phyloP scores from a whole-genome alignment of 2,888 invertebrate species.

The Strigamia crassipes region DNA sequence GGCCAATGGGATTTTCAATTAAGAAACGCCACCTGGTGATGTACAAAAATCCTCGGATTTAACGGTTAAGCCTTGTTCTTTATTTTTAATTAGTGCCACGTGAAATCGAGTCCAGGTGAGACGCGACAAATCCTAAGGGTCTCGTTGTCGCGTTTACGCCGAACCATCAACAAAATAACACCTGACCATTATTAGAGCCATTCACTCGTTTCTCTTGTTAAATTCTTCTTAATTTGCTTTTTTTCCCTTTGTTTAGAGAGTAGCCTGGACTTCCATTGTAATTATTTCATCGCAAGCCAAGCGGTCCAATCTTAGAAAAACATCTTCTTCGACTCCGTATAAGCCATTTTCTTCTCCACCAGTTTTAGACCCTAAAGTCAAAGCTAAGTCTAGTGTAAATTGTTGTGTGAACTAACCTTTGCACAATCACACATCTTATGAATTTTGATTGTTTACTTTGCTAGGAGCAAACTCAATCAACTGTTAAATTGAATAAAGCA shows the following conservation, averaged over 20 bases:
- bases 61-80: neutral
- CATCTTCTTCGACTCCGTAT: neutral
- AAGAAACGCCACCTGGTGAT: neutral
- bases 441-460: neutral
- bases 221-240: neutral
- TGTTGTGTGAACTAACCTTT: too few relatives aligned
- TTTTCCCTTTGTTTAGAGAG: neutral
- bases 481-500: too few relatives aligned
- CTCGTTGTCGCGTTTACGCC: constrained; percentile 4
- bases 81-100: constrained; percentile 21
- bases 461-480: too few relatives aligned
- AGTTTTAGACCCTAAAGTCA: neutral
- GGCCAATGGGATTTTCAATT: constrained; percentile 1
- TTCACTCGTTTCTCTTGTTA: neutral
- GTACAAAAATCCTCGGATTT: constrained; percentile 7
- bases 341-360: neutral
- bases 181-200: neutral
- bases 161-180: neutral
- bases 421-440: neutral
- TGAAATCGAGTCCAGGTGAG: neutral
- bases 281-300: constrained; percentile 21
- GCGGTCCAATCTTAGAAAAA: neutral
- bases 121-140: neutral
- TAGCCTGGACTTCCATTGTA: neutral
- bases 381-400: too few relatives aligned